Evolutionary conservation across 2,888 invertebrate genomes (phyloP), one percentile per base, ranked within the genome.

Genomic region (Lamproptera curius): DNA sequence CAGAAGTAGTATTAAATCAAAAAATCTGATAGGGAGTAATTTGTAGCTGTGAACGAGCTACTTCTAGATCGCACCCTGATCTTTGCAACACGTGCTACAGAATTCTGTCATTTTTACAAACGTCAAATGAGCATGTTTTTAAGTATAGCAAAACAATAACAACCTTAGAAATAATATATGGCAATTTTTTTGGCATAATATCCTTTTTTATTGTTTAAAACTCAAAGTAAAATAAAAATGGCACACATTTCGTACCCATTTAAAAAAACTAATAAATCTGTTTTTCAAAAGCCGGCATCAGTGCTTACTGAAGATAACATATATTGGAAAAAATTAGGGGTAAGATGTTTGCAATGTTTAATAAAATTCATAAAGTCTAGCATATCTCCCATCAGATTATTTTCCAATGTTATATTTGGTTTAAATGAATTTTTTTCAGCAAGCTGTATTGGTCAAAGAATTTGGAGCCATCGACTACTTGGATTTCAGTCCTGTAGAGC

Each of bases 401-500:
- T 26, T 16, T 14, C 20, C 20, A 13, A 26, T 13, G 13, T 20
- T n/a, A 28, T 16, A 16, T 16, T 17, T 15, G n/a, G 33, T n/a
- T 36, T 35, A 28, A 5, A 46, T n/a, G 40, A 46, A 28, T 53
- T 38, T 20, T 52, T 78, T 83, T 49, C 71, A 85, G 97, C 89
- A 91, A 49, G 96, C 97, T 16, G 94, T 96, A 1, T 89, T 96
- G 31, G 91, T 96, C 0, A 97, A 98, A 76, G 98, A 98, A 77
- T 96, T 95, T 78, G 97, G 97, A 15, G 93, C 95, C 0, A 95
- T 99, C 45, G 96, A 97, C 69, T 94, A 95, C 67, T 91, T 98
- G 35, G 95, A 97, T 72, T 96, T 98, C 70, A 95, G 95, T 52
- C 96, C 96, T 0, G 90, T 93, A 8, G 94, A 96, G 66, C 97